Conservation (phyloP, 2,797 vertebrate species). For the Anabacerthia variegaticeps region DNA sequence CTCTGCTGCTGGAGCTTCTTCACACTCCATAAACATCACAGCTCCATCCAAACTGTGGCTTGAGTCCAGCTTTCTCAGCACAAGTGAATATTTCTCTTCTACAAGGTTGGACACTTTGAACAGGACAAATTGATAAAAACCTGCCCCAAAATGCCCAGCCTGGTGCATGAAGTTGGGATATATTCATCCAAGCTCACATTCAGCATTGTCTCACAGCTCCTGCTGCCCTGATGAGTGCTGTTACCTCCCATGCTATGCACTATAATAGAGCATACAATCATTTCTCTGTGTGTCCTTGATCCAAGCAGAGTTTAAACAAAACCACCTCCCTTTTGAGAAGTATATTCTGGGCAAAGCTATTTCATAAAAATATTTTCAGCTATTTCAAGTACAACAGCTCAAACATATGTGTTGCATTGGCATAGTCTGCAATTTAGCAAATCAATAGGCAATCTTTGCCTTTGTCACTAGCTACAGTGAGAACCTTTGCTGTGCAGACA, state of each 20-base stretch:
- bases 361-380: conserved; percentile 30
- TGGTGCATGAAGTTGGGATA: not conserved
- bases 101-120: not conserved
- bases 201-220: not conserved
- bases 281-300: not conserved
- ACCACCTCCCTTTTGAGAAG: not conserved
- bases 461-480: not conserved
- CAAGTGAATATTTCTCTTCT: not conserved
- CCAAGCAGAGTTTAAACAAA: conserved; percentile 6
- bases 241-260: not conserved
- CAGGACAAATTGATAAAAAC: not conserved
- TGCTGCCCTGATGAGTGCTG: not conserved
- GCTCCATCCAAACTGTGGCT: not conserved
- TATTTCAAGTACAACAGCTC: conserved; percentile 9
- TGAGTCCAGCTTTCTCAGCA: not conserved
- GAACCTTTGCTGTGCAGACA: not conserved
- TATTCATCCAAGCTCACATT: not conserved
- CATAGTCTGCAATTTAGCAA: not conserved
- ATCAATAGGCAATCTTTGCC: conserved; percentile 1
- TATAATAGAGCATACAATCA: not conserved
- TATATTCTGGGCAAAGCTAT: conserved; percentile 12
- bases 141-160: not conserved
- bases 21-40: not conserved
- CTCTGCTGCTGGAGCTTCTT: not conserved
- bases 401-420: not conserved